Evolutionary conservation across 2,888 invertebrate species (phyloP).

Genomic region (Zaprionus bogoriensis): DNA sequence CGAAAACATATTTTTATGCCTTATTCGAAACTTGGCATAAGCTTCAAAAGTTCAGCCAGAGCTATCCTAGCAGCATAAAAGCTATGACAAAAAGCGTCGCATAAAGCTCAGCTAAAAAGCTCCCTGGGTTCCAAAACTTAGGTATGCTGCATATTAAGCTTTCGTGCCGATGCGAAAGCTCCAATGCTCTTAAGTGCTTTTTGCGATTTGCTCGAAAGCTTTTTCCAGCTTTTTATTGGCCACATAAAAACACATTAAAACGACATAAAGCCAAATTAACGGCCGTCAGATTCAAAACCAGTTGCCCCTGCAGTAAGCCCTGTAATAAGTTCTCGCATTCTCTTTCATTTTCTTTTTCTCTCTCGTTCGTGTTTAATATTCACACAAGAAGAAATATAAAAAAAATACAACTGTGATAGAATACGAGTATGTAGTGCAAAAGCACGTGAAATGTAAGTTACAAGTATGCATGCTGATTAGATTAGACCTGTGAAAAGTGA

Average conservation of each 20-base stretch:
- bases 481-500: slow-evolving; percentile 7
- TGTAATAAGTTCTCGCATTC: not conserved
- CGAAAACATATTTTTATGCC: too few relatives aligned
- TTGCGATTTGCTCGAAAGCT: not conserved
- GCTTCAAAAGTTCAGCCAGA: not conserved
- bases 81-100: not conserved
- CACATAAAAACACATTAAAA: not conserved
- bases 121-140: too few relatives aligned
- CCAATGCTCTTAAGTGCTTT: not conserved
- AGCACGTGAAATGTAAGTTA: slow-evolving; percentile 19
- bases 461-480: slow-evolving; percentile 29
- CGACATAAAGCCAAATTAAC: slow-evolving; percentile 2
- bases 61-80: not conserved
- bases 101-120: not conserved
- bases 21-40: not conserved
- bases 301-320: not conserved
- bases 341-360: not conserved
- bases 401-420: slow-evolving; percentile 13
- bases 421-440: slow-evolving; percentile 24
- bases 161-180: not conserved
- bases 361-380: slow-evolving; percentile 31
- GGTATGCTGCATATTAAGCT: too few relatives aligned
- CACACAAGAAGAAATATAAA: slow-evolving; percentile 33
- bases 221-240: not conserved
- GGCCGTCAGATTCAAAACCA: not conserved